phyloP scores from a whole-genome alignment of 1,140 invertebrate species.

The Cherax destructor region DNA sequence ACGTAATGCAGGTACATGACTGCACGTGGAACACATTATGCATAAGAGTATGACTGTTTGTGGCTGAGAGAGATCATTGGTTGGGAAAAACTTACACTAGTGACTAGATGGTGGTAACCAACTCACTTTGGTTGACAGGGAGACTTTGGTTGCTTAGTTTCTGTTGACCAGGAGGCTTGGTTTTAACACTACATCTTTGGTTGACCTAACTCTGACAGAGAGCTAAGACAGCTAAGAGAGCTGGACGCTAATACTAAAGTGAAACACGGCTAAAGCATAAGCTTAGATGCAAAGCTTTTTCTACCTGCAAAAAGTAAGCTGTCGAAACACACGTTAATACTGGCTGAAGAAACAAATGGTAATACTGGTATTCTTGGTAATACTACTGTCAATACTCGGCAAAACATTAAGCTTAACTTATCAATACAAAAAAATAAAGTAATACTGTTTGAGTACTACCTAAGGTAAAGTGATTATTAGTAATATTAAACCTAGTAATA shows the following conservation, averaged over 20 bases:
- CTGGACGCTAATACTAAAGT: conserved; percentile 23
- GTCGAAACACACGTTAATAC: not conserved
- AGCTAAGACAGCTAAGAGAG: not conserved
- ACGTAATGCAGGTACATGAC: too few relatives aligned
- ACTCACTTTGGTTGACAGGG: not conserved
- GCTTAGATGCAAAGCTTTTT: not conserved
- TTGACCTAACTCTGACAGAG: not conserved
- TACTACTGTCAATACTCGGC: too few relatives aligned
- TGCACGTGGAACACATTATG: too few relatives aligned
- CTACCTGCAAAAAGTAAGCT: not conserved
- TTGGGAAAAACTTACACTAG: not conserved
- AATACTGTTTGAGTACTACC: too few relatives aligned
- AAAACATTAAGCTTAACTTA: too few relatives aligned
- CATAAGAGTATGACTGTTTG: too few relatives aligned
- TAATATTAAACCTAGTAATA: not conserved
- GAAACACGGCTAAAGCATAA: not conserved
- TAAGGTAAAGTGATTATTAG: too few relatives aligned
- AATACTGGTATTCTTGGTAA: not conserved
- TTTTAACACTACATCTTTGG: conserved; percentile 28
- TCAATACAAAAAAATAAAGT: too few relatives aligned
- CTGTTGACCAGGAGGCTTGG: not conserved
- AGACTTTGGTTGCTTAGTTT: not conserved
- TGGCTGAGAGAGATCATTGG: not conserved
- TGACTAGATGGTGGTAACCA: not conserved
- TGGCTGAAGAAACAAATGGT: not conserved